Evolutionary conservation across 2,888 invertebrate species (phyloP).

Genomic region (Frankliniella intonsa): DNA sequence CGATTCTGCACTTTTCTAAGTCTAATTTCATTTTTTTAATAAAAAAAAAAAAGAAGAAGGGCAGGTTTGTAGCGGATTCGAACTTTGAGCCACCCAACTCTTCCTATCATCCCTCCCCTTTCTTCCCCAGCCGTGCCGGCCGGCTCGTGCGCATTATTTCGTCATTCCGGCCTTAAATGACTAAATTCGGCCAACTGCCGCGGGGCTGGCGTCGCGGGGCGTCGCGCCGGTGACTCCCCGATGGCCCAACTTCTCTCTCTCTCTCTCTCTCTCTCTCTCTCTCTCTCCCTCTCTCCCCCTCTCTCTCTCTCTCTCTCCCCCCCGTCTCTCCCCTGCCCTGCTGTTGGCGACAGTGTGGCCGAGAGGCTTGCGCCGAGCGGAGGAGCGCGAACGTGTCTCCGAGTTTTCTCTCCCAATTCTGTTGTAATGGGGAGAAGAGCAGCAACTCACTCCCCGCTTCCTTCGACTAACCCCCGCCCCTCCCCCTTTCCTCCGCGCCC

Average conservation of each 20-base stretch:
- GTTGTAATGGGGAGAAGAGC: not conserved
- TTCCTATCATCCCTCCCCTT: no score
- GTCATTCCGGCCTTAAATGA: not conserved
- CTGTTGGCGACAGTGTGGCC: not conserved
- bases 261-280: not conserved
- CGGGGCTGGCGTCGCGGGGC: not conserved
- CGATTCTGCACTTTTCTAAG: not conserved
- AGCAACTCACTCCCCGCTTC: not conserved
- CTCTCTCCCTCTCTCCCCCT: not conserved
- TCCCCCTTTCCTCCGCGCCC: no score
- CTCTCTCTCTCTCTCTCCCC: not conserved
- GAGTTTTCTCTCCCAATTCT: conserved; percentile 2
- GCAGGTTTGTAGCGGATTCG: no score
- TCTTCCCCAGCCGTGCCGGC: not conserved
- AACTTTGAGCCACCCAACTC: no score
- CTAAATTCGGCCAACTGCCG: not conserved
- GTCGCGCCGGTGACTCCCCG: no score
- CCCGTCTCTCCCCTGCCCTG: not conserved
- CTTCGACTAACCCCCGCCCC: not conserved
- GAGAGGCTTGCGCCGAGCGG: not conserved
- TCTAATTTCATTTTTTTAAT: not conserved
- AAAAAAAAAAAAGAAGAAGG: no score
- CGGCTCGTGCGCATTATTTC: not conserved
- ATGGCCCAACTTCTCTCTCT: not conserved
- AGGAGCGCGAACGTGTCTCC: conserved; percentile 2